A percentile compares a stretch with the other conserved stretches of the same genome.
Evolutionary conservation across 2,888 invertebrate genomes (phyloP).

Genomic region (Hydrotaea diabolus): DNA sequence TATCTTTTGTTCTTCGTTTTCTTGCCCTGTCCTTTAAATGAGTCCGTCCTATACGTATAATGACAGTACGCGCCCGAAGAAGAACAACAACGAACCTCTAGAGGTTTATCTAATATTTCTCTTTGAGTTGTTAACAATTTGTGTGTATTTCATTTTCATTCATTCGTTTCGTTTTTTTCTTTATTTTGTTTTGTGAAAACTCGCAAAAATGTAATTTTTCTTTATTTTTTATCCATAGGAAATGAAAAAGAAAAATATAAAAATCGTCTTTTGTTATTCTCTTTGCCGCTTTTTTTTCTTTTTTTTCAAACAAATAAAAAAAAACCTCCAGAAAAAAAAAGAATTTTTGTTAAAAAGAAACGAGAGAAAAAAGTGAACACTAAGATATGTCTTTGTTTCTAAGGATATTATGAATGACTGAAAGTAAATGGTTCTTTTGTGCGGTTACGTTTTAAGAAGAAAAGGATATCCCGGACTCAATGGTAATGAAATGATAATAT

Average conservation of each 20-base stretch:
- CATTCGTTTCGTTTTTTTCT: not conserved
- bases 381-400: slow-evolving; percentile 26
- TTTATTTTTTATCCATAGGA: not conserved
- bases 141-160: not conserved
- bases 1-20: slow-evolving; percentile 48
- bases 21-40: slow-evolving; percentile 2
- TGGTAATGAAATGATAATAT: slow-evolving; percentile 29
- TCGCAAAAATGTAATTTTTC: slow-evolving; percentile 32
- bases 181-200: not conserved
- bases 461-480: slow-evolving; percentile 6
- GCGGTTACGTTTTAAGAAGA: not conserved
- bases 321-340: not conserved
- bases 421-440: not conserved
- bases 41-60: not conserved
- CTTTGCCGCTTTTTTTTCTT: not conserved
- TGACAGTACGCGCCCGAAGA: slow-evolving; percentile 11
- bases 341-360: not conserved
- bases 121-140: slow-evolving; percentile 31
- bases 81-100: not conserved
- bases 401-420: slow-evolving; percentile 1
- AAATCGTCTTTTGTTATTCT: slow-evolving; percentile 49
- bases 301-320: not conserved
- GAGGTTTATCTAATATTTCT: slow-evolving; percentile 56
- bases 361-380: not conserved
- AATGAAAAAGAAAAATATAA: slow-evolving; percentile 41